Evolutionary conservation across 2,888 invertebrate species (phyloP), one percentile per base, ranked within the genome.

Genomic region (Drosophila recens): DNA sequence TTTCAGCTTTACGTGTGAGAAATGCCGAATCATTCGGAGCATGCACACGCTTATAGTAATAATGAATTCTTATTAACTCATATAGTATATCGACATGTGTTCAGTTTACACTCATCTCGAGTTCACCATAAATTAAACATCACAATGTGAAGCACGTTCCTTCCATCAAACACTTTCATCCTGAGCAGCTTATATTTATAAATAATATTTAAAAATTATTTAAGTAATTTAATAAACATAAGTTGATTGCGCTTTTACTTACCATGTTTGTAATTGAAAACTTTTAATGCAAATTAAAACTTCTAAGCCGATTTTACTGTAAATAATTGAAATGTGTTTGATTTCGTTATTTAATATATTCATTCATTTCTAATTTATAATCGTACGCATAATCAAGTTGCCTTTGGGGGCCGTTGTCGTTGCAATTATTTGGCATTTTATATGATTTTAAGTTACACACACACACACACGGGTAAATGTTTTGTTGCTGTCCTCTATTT

Each of bases 221-320:
- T 33, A 17, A n/a, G 13, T 15, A 10, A 3, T 33, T 11, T 15
- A 15, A 40, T 15, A 54, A 17, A n/a, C 10, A 27, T 15, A 57
- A 36, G 11, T 20, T 20, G 3, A n/a, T 20, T 20, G 3, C 10
- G 23, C 3, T 17, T 48, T 36, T 9, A 74, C 80, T 78, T 69
- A 78, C 80, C 80, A 78, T 78, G 64, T 75, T 63, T 80, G 80
- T 68, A 48, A 66, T 66, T 75, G 48, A 46, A 79, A 61, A 76
- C 68, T 66, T 78, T 53, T 45, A 61, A 63, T 72, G 49, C 40
- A 66, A 67, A 57, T 79, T 49, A 59, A 69, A 80, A 75, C 77
- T 76, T 77, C 61, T 45, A 63, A 77, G 70, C 56, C 78, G 78
- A 68, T 71, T 57, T 40, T 42, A 61, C 80, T 79, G 80, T 23